Percentiles rank a stretch among this genome's conserved stretches.
Conservation (phyloP, 1,140 invertebrate species). For the Armadillidium nasatum region DNA sequence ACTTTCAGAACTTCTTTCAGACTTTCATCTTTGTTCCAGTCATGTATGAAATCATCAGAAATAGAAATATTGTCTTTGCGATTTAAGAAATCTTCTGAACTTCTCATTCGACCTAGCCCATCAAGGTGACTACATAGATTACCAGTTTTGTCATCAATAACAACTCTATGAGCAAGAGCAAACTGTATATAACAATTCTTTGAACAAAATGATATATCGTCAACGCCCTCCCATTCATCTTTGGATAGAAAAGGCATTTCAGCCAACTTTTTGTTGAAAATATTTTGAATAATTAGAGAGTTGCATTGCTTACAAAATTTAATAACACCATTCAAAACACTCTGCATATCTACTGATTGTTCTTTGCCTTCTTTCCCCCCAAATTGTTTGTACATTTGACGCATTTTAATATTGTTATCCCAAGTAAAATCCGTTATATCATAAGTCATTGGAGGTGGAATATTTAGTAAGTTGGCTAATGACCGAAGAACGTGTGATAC, state of each 20-base stretch:
- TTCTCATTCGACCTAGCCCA: constrained; percentile 27
- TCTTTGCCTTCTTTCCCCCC: constrained; percentile 80
- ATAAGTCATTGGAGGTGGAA: constrained; percentile 77
- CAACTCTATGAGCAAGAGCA: constrained; percentile 31
- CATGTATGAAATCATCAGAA: constrained; percentile 30
- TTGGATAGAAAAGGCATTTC: constrained; percentile 48
- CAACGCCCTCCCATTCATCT: constrained; percentile 50
- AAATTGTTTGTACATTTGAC: constrained; percentile 66
- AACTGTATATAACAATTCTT: constrained; percentile 44
- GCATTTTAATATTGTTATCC: constrained; percentile 71
- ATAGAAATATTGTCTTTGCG: constrained; percentile 30
- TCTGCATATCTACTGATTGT: constrained; percentile 76
- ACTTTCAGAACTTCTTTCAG: constrained; percentile 38
- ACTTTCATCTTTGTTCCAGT: constrained; percentile 41
- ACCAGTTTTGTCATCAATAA: constrained; percentile 29
- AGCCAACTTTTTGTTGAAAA: constrained; percentile 49
- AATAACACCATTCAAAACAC: constrained; percentile 73
- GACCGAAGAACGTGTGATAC: constrained; percentile 82
- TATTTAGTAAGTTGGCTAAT: constrained; percentile 84
- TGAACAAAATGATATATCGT: constrained; percentile 43
- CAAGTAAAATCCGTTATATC: constrained; percentile 74
- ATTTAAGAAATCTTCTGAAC: constrained; percentile 29
- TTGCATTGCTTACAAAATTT: constrained; percentile 90
- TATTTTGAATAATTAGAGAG: constrained; percentile 74
- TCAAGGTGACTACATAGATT: constrained; percentile 13